A percentile compares a stretch with the other conserved stretches of the same genome.
Conservation (phyloP, 2,113 vertebrate genomes). For the Bos javanicus region DNA sequence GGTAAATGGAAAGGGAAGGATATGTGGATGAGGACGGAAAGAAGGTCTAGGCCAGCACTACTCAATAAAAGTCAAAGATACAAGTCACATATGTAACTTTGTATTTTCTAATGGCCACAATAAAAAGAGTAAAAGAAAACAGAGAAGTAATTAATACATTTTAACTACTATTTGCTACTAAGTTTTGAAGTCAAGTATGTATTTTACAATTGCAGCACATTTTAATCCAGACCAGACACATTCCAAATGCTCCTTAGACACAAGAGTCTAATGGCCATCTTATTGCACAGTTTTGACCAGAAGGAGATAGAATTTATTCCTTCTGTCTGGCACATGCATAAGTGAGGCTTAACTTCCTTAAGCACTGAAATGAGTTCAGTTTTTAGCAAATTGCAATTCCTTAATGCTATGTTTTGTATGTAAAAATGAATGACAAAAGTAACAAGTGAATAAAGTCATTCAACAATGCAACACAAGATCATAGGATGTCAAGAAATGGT, state of each 20-base stretch:
- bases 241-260: neutral
- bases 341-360: neutral
- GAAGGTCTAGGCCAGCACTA: neutral
- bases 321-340: neutral
- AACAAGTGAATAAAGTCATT: neutral
- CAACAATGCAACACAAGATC: neutral
- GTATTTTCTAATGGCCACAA: neutral
- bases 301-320: neutral
- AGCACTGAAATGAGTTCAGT: neutral
- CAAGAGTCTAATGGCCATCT: neutral
- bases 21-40: neutral
- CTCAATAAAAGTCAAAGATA: neutral
- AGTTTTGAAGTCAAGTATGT: neutral
- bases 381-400: neutral
- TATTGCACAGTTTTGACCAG: neutral
- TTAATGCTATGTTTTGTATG: neutral
- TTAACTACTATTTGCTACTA: neutral
- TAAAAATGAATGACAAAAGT: neutral
- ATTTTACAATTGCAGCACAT: neutral
- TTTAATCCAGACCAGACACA: neutral
- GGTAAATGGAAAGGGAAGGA: neutral
- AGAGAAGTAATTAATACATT: neutral
- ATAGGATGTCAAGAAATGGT: neutral
- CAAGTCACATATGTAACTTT: neutral
- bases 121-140: neutral